Percentiles rank a stretch among this genome's conserved stretches.
Conservation (phyloP, 1,140 invertebrate genomes). For the Zophobas morio region DNA sequence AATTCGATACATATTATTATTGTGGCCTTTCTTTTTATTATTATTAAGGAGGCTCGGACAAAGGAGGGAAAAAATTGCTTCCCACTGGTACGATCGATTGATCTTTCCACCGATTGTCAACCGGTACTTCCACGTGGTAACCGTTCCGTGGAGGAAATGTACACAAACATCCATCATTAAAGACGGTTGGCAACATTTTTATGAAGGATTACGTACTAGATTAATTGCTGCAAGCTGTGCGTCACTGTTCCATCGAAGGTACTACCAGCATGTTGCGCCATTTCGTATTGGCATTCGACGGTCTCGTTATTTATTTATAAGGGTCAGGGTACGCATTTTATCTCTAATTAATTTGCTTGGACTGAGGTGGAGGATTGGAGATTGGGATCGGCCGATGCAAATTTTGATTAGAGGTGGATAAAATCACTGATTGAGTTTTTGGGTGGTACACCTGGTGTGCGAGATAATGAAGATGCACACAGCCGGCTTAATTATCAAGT, state of each 20-base stretch:
- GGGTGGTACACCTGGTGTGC: background rate
- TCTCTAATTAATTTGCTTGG: conserved; percentile 12
- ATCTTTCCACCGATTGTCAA: conserved; percentile 1
- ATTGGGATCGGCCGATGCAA: background rate
- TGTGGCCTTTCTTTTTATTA: conserved; percentile 39
- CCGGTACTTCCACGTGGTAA: background rate
- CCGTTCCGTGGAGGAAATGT: conserved; percentile 6
- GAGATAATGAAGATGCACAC: background rate
- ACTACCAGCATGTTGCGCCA: conserved; percentile 10
- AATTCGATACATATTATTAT: conserved; percentile 65
- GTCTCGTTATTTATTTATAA: conserved; percentile 8
- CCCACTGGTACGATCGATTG: conserved; percentile 36
- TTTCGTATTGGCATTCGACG: conserved; percentile 5
- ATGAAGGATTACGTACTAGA: conserved; percentile 7
- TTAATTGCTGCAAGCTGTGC: conserved; percentile 6
- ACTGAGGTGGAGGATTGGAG: background rate
- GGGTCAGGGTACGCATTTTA: background rate
- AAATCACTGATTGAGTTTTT: too few species aligned
- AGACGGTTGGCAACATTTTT: conserved; percentile 2
- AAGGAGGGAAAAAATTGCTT: conserved; percentile 42
- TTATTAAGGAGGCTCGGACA: conserved; percentile 21
- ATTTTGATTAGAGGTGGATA: too few species aligned
- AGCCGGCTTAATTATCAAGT: background rate
- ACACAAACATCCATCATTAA: conserved; percentile 9
- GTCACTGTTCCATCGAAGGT: background rate